phyloP scores from a whole-genome alignment of 1,140 invertebrate species.

The Drosophila nikananu region DNA sequence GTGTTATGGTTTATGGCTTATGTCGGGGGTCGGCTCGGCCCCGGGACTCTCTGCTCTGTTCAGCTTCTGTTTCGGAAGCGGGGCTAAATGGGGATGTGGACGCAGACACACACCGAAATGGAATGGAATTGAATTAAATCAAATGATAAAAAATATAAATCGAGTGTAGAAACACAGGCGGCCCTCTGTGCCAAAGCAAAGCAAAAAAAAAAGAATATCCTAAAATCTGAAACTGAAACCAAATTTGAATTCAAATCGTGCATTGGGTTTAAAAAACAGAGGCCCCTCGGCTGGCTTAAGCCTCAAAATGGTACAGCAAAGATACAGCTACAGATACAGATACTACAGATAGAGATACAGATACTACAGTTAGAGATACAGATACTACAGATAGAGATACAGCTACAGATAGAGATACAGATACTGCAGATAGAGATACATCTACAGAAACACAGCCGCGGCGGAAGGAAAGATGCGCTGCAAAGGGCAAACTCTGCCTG shows the following conservation, averaged over 20 bases:
- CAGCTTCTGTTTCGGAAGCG: slow-evolving; percentile 64
- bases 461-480: slow-evolving; percentile 22
- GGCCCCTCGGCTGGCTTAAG: slow-evolving; percentile 9
- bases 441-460: slow-evolving; percentile 3
- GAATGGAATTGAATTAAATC: slow-evolving; percentile 82
- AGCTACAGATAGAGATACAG: slow-evolving; percentile 34
- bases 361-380: slow-evolving; percentile 23
- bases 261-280: slow-evolving; percentile 13
- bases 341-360: slow-evolving; percentile 13
- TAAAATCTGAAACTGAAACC: slow-evolving; percentile 29
- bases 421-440: slow-evolving; percentile 8
- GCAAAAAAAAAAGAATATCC: neutral
- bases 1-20: slow-evolving; percentile 56
- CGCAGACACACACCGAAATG: slow-evolving; percentile 68
- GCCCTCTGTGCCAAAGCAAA: slow-evolving; percentile 63
- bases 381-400: slow-evolving; percentile 12
- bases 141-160: slow-evolving; percentile 84
- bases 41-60: neutral
- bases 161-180: slow-evolving; percentile 80
- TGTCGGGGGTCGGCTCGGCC: slow-evolving; percentile 35
- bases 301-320: slow-evolving; percentile 36
- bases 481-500: slow-evolving; percentile 14
- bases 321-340: slow-evolving; percentile 19
- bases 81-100: slow-evolving; percentile 32
- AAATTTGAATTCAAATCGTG: neutral